phyloP scores from a whole-genome alignment of 2,113 vertebrate genomes.

The Smithornis capensis region DNA sequence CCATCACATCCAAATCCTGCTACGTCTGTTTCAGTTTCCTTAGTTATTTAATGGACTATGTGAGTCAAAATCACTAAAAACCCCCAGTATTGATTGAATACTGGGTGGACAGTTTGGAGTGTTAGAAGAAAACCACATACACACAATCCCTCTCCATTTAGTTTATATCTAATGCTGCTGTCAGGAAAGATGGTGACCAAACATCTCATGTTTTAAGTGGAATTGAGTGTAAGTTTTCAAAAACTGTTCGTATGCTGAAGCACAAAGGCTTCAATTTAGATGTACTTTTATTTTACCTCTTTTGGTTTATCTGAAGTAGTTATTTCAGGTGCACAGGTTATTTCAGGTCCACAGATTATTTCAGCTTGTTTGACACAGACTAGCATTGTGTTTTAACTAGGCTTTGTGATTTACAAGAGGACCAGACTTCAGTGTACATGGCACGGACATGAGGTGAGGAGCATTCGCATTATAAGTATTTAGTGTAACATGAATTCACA shows the following conservation, averaged over 20 bases:
- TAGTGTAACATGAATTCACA: not conserved
- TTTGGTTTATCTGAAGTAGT: not conserved
- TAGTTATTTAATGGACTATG: not conserved
- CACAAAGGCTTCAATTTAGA: not conserved
- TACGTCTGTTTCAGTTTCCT: not conserved
- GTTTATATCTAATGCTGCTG: not conserved
- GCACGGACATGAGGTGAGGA: not conserved
- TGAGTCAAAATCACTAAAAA: not conserved
- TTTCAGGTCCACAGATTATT: not conserved
- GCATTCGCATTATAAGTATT: not conserved
- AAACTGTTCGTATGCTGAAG: not conserved
- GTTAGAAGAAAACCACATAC: not conserved
- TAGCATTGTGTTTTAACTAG: not conserved
- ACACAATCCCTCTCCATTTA: not conserved
- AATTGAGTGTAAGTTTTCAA: not conserved
- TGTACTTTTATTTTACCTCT: not conserved
- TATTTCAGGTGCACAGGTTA: not conserved
- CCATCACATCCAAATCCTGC: not conserved
- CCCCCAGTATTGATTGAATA: accelerated
- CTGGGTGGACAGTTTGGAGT: not conserved
- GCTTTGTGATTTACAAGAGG: not conserved
- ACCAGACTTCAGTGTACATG: not conserved
- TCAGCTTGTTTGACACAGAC: not conserved
- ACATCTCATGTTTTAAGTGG: not conserved
- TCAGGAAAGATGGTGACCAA: not conserved